These are phyloP conservation scores for Erethizon dorsatum DNA, from an alignment of 2,797 vertebrate genomes.

Conservation along the genomic window DNA sequence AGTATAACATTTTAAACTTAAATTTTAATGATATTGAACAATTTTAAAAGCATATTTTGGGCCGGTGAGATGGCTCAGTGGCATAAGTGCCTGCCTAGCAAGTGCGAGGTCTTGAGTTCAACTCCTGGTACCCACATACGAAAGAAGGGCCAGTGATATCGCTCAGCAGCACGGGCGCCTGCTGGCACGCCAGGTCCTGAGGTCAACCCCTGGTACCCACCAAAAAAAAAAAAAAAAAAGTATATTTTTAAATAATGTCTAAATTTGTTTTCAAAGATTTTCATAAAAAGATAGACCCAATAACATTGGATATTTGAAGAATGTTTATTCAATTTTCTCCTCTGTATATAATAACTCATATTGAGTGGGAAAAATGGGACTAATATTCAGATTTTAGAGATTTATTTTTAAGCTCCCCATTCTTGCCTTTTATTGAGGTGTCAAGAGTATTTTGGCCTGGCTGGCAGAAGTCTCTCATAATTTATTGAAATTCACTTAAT, in stretches of 20 bases:
- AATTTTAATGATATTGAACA: background rate
- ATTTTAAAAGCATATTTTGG: background rate
- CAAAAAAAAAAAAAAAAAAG: background rate
- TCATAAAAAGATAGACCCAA: background rate
- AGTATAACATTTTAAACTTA: background rate
- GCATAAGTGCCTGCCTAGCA: too few species aligned
- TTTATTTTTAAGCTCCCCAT: conserved; percentile 33
- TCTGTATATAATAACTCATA: background rate
- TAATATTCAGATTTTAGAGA: conserved; percentile 39
- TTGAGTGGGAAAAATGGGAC: background rate
- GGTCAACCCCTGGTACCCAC: too few species aligned
- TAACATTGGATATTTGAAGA: background rate
- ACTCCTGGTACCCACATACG: too few species aligned
- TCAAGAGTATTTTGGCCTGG: conserved; percentile 29
- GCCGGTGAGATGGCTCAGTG: too few species aligned
- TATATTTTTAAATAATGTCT: background rate
- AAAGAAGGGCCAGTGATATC: too few species aligned
- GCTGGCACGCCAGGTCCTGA: too few species aligned
- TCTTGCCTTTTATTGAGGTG: conserved; percentile 26
- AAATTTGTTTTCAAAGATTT: background rate
- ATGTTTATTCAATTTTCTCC: background rate
- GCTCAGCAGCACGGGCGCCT: too few species aligned
- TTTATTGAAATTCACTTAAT: conserved; percentile 86
- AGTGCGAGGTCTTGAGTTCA: too few species aligned
- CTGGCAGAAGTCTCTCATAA: conserved; percentile 82